Conservation (phyloP, 2,113 vertebrate species). For the Hipposideros armiger region DNA sequence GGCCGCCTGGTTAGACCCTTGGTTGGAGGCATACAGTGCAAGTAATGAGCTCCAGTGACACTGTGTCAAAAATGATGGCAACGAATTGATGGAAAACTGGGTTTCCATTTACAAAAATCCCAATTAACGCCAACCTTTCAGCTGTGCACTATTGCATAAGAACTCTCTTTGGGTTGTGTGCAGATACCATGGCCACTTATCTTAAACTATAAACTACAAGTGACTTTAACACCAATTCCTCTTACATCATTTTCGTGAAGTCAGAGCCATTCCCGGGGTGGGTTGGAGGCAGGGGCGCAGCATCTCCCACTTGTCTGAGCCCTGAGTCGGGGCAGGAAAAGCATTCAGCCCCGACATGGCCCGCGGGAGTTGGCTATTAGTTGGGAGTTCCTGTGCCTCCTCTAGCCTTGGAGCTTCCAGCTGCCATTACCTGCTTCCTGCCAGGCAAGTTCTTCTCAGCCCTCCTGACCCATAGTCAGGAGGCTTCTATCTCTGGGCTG, state of each 20-base stretch:
- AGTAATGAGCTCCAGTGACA: not conserved
- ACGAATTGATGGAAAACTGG: not conserved
- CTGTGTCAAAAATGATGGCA: not conserved
- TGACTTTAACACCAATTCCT: not conserved
- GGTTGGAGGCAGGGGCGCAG: not conserved
- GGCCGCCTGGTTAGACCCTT: not conserved
- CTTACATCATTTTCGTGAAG: not conserved
- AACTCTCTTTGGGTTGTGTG: not conserved
- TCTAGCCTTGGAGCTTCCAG: not conserved
- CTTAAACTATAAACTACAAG: not conserved
- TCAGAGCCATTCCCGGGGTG: fast-evolving
- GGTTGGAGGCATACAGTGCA: not conserved
- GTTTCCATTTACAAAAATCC: not conserved
- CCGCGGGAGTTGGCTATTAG: not conserved
- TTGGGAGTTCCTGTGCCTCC: not conserved
- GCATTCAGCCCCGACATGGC: not conserved
- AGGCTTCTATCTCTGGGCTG: not conserved
- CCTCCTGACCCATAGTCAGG: too few relatives aligned
- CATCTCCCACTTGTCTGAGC: not conserved
- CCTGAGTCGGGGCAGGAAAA: not conserved
- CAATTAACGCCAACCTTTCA: not conserved
- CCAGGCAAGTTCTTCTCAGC: not conserved
- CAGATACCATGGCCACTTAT: not conserved
- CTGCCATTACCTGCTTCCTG: not conserved
- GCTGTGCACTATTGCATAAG: fast-evolving